Evolutionary conservation across 92 coral and sea anemone species (phyloP), one percentile per base, ranked within the genome.

Genomic region (Ricordea florida): DNA sequence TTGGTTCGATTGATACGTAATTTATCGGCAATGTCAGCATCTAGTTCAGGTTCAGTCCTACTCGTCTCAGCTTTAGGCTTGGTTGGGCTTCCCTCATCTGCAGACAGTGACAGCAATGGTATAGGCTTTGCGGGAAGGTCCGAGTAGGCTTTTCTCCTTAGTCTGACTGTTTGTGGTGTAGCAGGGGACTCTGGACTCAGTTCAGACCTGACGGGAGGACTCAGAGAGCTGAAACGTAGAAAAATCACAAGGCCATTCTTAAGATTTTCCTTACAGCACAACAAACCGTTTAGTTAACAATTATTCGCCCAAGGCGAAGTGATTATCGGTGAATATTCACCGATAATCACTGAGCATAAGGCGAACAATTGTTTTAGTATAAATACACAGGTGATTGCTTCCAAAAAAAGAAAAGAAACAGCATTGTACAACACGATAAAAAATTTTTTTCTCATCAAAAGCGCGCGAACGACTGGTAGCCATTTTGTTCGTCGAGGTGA

Each of bases 81-180:
- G 40, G 56, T 70, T 22, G 77, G 77, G 62, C 77, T 70, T 26
- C 56, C 77, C 55, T 70, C 77, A 37, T 53, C 77, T 8, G 77
- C 65, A 15, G 77, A 70, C 35, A 70, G 22, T 6, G 77, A 70
- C 26, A 70, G 30, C 55, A 56, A 32, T 18, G 77, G 65, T 10
- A 70, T 51, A 8, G 75, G 75, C 2, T 8, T 30, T 18, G 90
- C 53, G 40, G 86, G 32, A 25, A 79, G 49, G 69, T 80, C 63
- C 35, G 86, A n/a, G 13, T 55, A 57, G n/a, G 87, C 89, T 55
- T 82, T 79, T 69, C 83, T 91, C 40, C 97, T 78, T 42, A 74
- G 57, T 21, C 92, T 81, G 22, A 91, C 92, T 11, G 97, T 91
- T 70, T 92, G 92, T 10, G 97, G 97, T 51, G 97, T 87, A 27